These are phyloP conservation scores for Campodea augens DNA, from an alignment of 1,140 invertebrate genomes.

Conservation along the genomic window DNA sequence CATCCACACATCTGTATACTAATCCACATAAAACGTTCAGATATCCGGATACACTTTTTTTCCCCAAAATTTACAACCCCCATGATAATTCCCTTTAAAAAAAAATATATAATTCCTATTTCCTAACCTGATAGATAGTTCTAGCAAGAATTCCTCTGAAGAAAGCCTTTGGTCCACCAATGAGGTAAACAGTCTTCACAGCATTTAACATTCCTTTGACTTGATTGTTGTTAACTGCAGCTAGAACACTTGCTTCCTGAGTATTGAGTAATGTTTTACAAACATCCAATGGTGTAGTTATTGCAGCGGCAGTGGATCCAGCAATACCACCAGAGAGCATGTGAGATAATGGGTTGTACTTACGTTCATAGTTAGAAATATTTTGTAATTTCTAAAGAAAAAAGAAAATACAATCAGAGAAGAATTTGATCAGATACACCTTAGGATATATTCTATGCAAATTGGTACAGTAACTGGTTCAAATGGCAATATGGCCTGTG, in stretches of 20 bases:
- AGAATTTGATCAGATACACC: no score
- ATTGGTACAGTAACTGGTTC: no score
- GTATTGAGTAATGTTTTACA: conserved; percentile 97
- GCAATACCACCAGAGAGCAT: conserved; percentile 74
- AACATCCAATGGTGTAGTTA: conserved; percentile 97
- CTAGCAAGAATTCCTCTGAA: conserved; percentile 72
- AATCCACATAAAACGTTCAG: no score
- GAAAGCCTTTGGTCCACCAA: conserved; percentile 58
- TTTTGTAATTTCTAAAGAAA: no score
- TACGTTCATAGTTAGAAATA: conserved; percentile 51
- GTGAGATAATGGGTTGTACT: conserved; percentile 76
- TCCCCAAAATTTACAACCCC: no score
- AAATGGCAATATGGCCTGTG: no score
- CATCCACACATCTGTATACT: no score
- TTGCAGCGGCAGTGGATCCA: conserved; percentile 76
- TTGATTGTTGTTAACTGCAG: conserved; percentile 24
- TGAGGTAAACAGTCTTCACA: conserved; percentile 41
- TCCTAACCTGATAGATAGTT: conserved; percentile 88
- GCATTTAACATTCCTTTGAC: conserved; percentile 39
- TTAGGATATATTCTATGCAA: no score
- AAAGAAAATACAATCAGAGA: no score
- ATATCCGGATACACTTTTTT: no score
- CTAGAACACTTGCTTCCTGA: conserved; percentile 45
- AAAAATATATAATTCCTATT: no score
- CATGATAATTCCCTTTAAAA: no score